These are phyloP conservation scores for Plectropomus leopardus DNA, from an alignment of 2,113 vertebrate species.

Conservation along the genomic window DNA sequence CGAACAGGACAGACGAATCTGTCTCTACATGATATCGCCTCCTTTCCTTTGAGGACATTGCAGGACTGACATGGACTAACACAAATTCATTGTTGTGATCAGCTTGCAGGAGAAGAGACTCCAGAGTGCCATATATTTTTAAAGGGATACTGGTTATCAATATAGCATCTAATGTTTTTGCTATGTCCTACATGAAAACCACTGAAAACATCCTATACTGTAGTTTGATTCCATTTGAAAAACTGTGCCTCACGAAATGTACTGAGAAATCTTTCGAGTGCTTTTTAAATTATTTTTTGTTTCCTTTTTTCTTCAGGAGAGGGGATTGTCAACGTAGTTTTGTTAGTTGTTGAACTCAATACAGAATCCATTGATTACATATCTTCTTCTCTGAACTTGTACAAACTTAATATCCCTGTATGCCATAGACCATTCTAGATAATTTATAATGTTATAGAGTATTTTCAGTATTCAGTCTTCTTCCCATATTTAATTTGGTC, in stretches of 20 bases:
- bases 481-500: slow-evolving; percentile 87
- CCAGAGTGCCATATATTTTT: slow-evolving; percentile 76
- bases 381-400: slow-evolving; percentile 73
- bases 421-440: slow-evolving; percentile 77
- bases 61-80: slow-evolving; percentile 50
- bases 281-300: slow-evolving; percentile 81
- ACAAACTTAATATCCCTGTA: slow-evolving; percentile 81
- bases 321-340: slow-evolving; percentile 61
- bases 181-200: slow-evolving; percentile 77
- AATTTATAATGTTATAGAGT: slow-evolving; percentile 86
- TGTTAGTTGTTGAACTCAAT: slow-evolving; percentile 64
- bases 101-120: slow-evolving; percentile 63
- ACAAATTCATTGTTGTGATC: slow-evolving; percentile 33
- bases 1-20: slow-evolving; percentile 49
- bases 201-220: slow-evolving; percentile 82
- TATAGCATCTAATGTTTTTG: slow-evolving; percentile 61
- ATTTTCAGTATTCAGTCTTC: slow-evolving; percentile 86
- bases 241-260: slow-evolving; percentile 79
- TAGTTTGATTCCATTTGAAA: slow-evolving; percentile 83
- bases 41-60: slow-evolving; percentile 52
- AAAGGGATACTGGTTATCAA: slow-evolving; percentile 84
- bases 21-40: slow-evolving; percentile 45
- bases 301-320: slow-evolving; percentile 61
- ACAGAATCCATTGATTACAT: slow-evolving; percentile 66
- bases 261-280: slow-evolving; percentile 74